Evolutionary conservation across 2,888 invertebrate genomes (phyloP), one percentile per base, ranked within the genome.

Genomic region (Latrodectus hesperus): DNA sequence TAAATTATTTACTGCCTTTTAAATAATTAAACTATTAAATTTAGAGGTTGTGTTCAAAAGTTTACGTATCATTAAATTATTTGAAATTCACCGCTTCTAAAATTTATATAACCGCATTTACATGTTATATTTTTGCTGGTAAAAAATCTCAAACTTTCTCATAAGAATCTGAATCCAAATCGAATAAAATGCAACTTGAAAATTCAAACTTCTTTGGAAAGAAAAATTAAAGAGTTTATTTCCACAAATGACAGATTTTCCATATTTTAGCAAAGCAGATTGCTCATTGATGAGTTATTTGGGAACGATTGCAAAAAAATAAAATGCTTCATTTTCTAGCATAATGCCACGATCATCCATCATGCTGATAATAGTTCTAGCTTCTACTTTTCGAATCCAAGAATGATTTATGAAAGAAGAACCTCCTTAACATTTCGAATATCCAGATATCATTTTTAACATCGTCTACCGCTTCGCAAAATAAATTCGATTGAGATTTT

Each of bases 361-460:
- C 82, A 75, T 49, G 6, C 74, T 74, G 75, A 82, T 82, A 75
- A 70, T 70, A 82, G 82, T 75, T 82, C 70, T 26, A 26, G 17
- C 67, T 68, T 26, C 67, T 73, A 82, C 75, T 75, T 82, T 82
- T 75, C 68, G 74, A 70, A 55, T 75, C 75, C 49, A 17, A 38
- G 75, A 68, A 75, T 67, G 74, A 74, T 74, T 82, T 82, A 74
- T 74, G 68, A 74, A 82, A 67, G 53, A 14, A 55, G 75, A 75
- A 82, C 67, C 55, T 70, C 68, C 82, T 82, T 68, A 55, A 75
- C 75, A 82, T 82, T 82, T 74, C 67, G 60, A 82, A 82, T 75
- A 82, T 75, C 74, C 73, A 26, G 82, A 82, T 82, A 82, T 82
- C 82, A 70, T 82, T 75, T 68, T 75, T 68, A 82, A 70, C 82